Evolutionary conservation across 2,888 invertebrate genomes (phyloP), one percentile per base, ranked within the genome.

Genomic region (Torymus auratus): DNA sequence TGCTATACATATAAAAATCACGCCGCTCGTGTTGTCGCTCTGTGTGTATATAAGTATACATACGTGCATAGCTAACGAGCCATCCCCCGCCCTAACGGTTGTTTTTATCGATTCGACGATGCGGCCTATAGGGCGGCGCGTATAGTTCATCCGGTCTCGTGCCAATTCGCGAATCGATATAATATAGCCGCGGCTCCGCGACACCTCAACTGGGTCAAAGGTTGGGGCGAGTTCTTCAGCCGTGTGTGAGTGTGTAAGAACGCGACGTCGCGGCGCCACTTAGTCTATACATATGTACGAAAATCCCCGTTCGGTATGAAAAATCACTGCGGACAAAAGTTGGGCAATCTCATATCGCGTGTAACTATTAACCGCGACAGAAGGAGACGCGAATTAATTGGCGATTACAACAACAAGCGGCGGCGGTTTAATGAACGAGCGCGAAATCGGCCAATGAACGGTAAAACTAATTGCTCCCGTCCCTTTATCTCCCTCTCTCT

Each of bases 161-260:
- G 85, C 84, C 84, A 84, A 86, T 86, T 86, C 82, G 78, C 81
- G 61, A 85, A 86, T 87, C 87, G 85, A 85, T 82, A 41, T 41
- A 41, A 41, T 10, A 41, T 5, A 41, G 7, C 41, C 41, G 41
- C 41, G 41, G 41, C 41, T n/a, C 41, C 74, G 81, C 83, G 84
- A 84, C 84, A 86, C 84, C 83, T 84, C 75, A 86, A 86, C 83
- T 86, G 82, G 87, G 86, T 86, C 86, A 86, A 82, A 85, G 84
- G 84, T 84, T 81, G 75, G 70, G 62, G 78, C 56, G 53, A 67
- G 23, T 67, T 71, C 67, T 80, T 82, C 69, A 72, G 73, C 56
- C 65, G 20, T 41, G 10, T 62, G 17, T 23, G 20, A 41, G 7
- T 52, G 15, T 50, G 10, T 64, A 64, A 55, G 53, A 73, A 50